Evolutionary conservation across 1,140 invertebrate species (phyloP).

Genomic region (Phenacoccus solenopsis): DNA sequence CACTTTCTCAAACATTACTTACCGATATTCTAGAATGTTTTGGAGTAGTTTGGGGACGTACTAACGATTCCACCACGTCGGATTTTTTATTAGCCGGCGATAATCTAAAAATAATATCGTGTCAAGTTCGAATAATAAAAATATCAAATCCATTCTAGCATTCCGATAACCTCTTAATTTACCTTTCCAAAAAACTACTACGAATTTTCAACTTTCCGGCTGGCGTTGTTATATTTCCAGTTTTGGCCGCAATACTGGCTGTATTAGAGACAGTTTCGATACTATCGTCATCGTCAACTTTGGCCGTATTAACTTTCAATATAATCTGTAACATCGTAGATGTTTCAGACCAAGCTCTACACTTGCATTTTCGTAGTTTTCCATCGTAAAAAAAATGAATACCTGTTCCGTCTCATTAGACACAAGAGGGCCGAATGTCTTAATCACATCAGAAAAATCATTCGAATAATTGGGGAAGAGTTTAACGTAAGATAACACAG

Average conservation of each 20-base stretch:
- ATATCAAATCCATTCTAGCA: not conserved
- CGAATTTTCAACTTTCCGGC: not conserved
- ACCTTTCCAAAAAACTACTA: not conserved
- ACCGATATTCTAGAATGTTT: not conserved
- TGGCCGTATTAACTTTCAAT: not conserved
- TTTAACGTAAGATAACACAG: not conserved
- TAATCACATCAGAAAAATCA: not conserved
- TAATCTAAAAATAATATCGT: not conserved
- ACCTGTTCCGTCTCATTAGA: not conserved
- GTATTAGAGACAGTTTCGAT: not conserved
- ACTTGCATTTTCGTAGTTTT: not conserved
- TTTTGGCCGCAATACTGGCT: not conserved
- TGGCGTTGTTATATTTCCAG: not conserved
- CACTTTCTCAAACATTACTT: not conserved
- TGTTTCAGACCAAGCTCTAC: not conserved
- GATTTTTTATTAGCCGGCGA: not conserved
- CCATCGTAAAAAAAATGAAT: too few relatives aligned
- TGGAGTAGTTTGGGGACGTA: not conserved
- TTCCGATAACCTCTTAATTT: not conserved
- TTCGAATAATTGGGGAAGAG: not conserved
- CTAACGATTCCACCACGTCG: not conserved
- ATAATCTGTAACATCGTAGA: not conserved
- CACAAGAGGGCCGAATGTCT: not conserved
- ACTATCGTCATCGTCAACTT: not conserved
- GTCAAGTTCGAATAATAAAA: not conserved